Conservation (phyloP, 2,888 invertebrate genomes). For the Lepidochitona cinerea region DNA sequence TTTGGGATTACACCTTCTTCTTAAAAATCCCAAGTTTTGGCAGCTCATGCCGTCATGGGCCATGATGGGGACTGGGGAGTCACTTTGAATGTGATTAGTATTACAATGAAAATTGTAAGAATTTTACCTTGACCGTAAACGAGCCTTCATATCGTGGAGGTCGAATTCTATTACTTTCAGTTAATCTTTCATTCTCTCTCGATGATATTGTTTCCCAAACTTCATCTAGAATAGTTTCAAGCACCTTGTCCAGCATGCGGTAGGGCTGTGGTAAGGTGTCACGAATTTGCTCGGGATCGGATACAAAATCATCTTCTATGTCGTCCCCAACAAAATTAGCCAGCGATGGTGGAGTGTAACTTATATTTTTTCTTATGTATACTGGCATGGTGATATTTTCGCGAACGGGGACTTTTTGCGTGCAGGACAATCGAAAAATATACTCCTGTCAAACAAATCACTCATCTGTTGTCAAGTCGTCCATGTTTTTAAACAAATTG, state of each 20-base stretch:
- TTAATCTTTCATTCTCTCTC: constrained; percentile 49
- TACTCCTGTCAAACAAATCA: not conserved
- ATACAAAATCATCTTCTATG: constrained; percentile 58
- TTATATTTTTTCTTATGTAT: constrained; percentile 57
- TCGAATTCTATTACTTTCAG: constrained; percentile 48
- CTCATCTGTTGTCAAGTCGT: constrained; percentile 37
- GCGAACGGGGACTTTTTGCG: not conserved
- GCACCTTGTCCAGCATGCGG: constrained; percentile 65
- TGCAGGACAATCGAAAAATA: not conserved
- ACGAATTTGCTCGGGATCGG: constrained; percentile 62
- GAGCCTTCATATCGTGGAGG: constrained; percentile 58
- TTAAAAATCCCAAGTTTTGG: too few species aligned
- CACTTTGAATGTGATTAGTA: too few species aligned
- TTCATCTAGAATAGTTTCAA: constrained; percentile 56
- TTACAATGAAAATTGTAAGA: too few species aligned
- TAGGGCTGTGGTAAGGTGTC: constrained; percentile 67
- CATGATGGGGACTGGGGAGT: too few species aligned
- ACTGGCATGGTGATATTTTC: constrained; percentile 49
- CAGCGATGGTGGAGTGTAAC: constrained; percentile 59
- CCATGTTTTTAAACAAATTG: constrained; percentile 36
- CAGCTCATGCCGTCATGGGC: too few species aligned
- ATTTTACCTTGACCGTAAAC: constrained; percentile 42
- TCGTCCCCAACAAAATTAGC: constrained; percentile 52
- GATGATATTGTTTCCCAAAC: constrained; percentile 57
- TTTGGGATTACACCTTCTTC: too few species aligned